Base-by-base conservation (phyloP, 64 coral and sea anemone species). In the Actinia equina region DNA sequence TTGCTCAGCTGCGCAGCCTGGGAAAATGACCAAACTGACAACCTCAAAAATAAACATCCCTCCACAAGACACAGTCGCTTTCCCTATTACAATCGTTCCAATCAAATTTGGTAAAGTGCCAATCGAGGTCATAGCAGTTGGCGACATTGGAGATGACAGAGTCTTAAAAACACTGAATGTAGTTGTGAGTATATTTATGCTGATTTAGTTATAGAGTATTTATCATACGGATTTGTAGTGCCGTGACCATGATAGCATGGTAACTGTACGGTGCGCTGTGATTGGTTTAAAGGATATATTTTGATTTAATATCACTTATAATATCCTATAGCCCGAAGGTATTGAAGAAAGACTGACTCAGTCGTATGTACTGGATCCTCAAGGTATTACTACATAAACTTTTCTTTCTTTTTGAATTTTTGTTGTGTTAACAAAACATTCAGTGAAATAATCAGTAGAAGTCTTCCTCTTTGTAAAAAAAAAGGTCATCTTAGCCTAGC, bases 281-380 rank as follows among this genome's bases (percentile, higher is more conserved):
- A 37, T 37, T 37, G 30, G 30, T 37, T 37, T 37, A 37, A 37
- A 37, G 30, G 30, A 37, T 37, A 37, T 37, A 37, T 37, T 37
- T 37, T 37, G 30, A 37, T 37, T 37, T 37, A 37, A 37, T 37
- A 37, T 37, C 30, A 37, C 30, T 37, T 37, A 37, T 37, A 37
- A 37, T 37, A 20, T 30, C 1, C 89, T 98, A 87, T 76, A 98
- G 96, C 96, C 96, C 2, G 96, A 98, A 71, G 96, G 96, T 62
- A 88, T 85, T 15, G 93, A 93, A 59, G 77, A 89, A 7, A 85
- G 58, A 18, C 87, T 92, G 80, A 88, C 96, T 54, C 90, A 98
- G 52, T 93, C 93, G 16, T 86, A 93, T 5, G 79, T 89, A 46
- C 70, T 98, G 25, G 96, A 98, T 88, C 96, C 96, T 54, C 88